Evolutionary conservation across 1,140 invertebrate genomes (phyloP), one percentile per base, ranked within the genome.

Genomic region (Heliconius himera): DNA sequence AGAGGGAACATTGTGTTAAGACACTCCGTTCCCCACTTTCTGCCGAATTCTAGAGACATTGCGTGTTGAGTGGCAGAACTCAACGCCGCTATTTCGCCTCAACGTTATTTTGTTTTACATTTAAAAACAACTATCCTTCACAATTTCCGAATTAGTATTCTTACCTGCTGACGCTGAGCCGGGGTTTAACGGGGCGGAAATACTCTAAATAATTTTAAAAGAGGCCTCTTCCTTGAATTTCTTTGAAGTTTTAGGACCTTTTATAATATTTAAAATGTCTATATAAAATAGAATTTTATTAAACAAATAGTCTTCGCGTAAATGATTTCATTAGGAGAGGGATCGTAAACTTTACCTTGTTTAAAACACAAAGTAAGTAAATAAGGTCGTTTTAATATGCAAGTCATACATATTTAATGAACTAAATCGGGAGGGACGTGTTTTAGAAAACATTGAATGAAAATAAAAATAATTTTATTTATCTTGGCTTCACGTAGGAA

Each of bases 331-430:
- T 72, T 38, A 38, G 33, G 16, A 33, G 26, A 33, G 49, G 51
- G 49, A 49, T 74, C 73, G 49, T 74, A 74, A 74, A 74, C 29
- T 56, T 74, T 74, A 33, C 26, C 51, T 54, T 26, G 29, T 72
- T 72, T 36, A 20, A 36, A 38, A n/a, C 8, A n/a, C 33, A 72
- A 72, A 36, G 70, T 8, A 36, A 18, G 70, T 72, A 20, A 36
- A 6, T 36, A 36, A 36, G 20, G 18, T 72, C 18, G 3, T 41
- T 72, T 72, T 72, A 36, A 36, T 72, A 66, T 72, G 38, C 70
- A 36, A 72, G 0, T 75, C 54, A 75, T 75, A 38, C 74, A 75
- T 75, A 60, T 8, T 20, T 75, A 56, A 75, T 75, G 74, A 66
- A 66, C 9, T 29, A 66, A 66, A 66, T 66, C 22, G 26, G 3